Evolutionary conservation across 2,888 invertebrate species (phyloP).

Genomic region (Rhagonycha lutea): DNA sequence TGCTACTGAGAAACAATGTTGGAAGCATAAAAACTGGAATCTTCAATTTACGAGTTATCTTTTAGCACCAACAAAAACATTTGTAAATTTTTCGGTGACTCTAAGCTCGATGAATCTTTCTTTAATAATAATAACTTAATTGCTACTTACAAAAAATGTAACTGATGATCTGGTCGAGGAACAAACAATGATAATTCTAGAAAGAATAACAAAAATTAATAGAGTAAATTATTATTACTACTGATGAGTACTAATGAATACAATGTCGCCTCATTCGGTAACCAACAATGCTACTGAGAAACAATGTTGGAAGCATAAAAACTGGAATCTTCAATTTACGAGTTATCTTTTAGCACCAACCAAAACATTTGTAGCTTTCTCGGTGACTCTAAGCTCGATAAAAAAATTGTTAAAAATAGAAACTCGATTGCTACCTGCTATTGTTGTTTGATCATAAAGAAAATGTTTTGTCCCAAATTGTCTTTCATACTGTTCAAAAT

Average conservation of each 20-base stretch:
- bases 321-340: background rate
- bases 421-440: background rate
- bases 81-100: background rate
- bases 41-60: background rate
- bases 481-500: conserved; percentile 46
- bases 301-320: background rate
- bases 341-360: background rate
- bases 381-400: background rate
- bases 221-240: no score
- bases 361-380: background rate
- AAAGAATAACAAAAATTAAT: no score
- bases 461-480: conserved; percentile 3
- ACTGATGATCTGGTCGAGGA: no score
- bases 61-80: background rate
- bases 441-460: conserved; percentile 3
- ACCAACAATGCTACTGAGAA: background rate
- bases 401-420: background rate
- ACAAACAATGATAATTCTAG: no score
- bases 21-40: background rate
- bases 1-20: background rate
- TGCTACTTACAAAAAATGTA: background rate
- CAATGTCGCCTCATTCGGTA: background rate
- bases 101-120: background rate
- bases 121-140: background rate
- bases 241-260: no score